Evolutionary conservation across 2,113 vertebrate genomes (phyloP), one percentile per base, ranked within the genome.

Genomic region (Sorex fumeus): DNA sequence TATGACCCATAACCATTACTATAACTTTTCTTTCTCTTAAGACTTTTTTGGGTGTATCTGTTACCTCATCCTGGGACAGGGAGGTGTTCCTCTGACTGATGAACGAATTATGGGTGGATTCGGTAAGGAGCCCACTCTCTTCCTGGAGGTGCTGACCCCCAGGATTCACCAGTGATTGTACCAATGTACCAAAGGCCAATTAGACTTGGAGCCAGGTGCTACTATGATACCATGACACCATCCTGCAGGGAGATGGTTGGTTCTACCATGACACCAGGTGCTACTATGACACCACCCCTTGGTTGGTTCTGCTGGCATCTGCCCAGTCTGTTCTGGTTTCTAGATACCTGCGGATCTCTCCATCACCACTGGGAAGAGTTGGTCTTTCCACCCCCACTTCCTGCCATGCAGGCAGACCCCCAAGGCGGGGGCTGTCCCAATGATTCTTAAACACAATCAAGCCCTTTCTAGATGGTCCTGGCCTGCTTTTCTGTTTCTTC

Each of bases 391-490:
- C 7, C 28, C 1, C 2, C 3, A 8, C 23, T 64, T 6, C 40
- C 67, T 75, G 60, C 43, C 21, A 23, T 74, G 89, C 27, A 0
- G 2, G 66, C 53, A 92, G 88, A 92, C 83, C 95, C 95, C 88
- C 27, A 64, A 93, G 93, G 91, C 84, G 47, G 32, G 75, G 86
- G 88, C 34, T 64, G 7, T 60, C 50, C 64, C 79, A 91, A 74
- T 36, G 90, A 72, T 84, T 90, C 83, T 90, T 80, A 77, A 77
- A 25, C 18, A 93, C 91, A 92, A 93, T 91, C 34, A 45, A 81
- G 34, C 10, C 43, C 77, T 91, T 93, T 96, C 91, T 95, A 79
- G 62, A 13, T 8, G 32, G 36, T 11, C 67, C 75, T 83, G 91
- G 90, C 78, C 66, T 69, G 74, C 6, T 19, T 91, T 75, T 72